These are phyloP conservation scores for Pseudolaguvia tuberculata DNA, from an alignment of 2,113 vertebrate species.

Conservation along the genomic window DNA sequence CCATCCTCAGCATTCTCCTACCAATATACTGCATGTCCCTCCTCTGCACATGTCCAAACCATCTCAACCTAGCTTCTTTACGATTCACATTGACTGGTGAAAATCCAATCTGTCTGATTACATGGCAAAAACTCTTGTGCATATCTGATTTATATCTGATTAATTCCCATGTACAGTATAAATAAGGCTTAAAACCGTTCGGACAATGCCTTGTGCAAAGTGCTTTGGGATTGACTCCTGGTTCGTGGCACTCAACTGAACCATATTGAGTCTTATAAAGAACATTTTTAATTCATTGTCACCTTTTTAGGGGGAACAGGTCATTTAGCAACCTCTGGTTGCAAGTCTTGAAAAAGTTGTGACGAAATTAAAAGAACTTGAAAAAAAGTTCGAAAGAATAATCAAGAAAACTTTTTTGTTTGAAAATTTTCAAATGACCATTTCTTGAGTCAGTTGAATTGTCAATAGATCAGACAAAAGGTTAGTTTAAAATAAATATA, in stretches of 20 bases:
- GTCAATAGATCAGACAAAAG: neutral
- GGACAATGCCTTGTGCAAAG: too few relatives aligned
- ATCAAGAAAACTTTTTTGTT: neutral
- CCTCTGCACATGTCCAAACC: too few relatives aligned
- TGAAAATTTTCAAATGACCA: neutral
- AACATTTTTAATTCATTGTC: neutral
- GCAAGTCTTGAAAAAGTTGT: slow-evolving; percentile 41
- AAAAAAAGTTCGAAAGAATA: neutral
- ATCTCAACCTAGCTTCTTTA: too few relatives aligned
- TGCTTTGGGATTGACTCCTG: too few relatives aligned
- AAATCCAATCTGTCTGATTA: too few relatives aligned
- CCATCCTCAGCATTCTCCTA: too few relatives aligned
- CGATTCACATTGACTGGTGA: too few relatives aligned
- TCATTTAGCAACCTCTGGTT: slow-evolving; percentile 19
- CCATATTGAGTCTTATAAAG: neutral
- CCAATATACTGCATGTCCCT: too few relatives aligned
- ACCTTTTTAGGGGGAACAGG: neutral
- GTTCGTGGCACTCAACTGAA: neutral
- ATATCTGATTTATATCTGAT: too few relatives aligned
- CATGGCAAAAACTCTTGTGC: too few relatives aligned
- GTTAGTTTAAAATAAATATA: neutral
- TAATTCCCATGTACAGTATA: too few relatives aligned
- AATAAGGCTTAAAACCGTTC: too few relatives aligned
- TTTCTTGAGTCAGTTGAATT: neutral
- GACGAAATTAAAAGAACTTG: slow-evolving; percentile 27